A percentile compares a stretch with the other conserved stretches of the same genome.
phyloP scores from a whole-genome alignment of 2,113 vertebrate species.

The Gila orcuttii region DNA sequence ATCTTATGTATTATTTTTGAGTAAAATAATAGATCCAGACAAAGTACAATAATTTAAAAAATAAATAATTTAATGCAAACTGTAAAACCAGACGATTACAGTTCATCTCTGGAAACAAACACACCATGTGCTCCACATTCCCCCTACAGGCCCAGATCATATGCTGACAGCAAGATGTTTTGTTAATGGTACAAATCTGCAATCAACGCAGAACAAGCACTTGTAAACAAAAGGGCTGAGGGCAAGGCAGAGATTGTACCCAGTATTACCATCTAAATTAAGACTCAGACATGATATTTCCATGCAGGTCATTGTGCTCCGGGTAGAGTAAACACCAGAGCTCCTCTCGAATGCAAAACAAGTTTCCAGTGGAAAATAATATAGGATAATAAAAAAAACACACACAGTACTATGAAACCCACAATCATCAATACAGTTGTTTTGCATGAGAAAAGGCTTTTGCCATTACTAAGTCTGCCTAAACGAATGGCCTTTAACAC shows the following conservation, averaged over 20 bases:
- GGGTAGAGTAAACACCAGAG: background rate
- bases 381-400: background rate
- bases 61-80: too few relatives aligned
- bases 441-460: background rate
- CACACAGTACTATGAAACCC: background rate
- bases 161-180: conserved; percentile 8
- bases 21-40: background rate
- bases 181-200: conserved; percentile 17
- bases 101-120: background rate
- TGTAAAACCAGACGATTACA: background rate
- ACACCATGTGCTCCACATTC: conserved; percentile 9
- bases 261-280: conserved; percentile 41
- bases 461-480: background rate
- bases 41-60: background rate
- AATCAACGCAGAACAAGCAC: background rate
- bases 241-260: background rate
- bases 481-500: background rate
- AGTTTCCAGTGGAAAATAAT: conserved; percentile 31
- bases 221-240: conserved; percentile 7
- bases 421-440: conserved; percentile 3
- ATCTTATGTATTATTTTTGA: background rate
- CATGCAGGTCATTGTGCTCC: conserved; percentile 7
- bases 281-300: conserved; percentile 13
- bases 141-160: background rate
- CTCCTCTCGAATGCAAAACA: conserved; percentile 43